phyloP scores from a whole-genome alignment of 2,113 vertebrate genomes.

The Cercocebus atys region DNA sequence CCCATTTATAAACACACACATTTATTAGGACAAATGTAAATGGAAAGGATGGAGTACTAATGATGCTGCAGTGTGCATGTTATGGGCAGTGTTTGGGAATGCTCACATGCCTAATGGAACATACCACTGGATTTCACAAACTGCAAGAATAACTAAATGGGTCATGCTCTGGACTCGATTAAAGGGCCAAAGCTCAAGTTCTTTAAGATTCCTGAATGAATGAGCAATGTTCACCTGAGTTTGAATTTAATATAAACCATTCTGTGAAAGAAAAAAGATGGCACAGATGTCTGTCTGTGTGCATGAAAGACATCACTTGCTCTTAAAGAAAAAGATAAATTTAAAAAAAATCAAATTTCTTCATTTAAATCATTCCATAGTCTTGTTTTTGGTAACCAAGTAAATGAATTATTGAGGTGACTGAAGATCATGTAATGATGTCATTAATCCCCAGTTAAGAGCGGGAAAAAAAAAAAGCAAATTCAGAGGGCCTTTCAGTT shows the following conservation, averaged over 20 bases:
- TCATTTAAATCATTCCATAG: conserved; percentile 77
- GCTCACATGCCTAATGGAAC: background rate
- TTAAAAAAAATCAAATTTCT: conserved; percentile 68
- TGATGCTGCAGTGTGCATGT: background rate
- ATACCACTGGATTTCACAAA: conserved; percentile 52
- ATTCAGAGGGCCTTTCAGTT: conserved; percentile 1
- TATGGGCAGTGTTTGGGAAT: background rate
- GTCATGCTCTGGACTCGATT: conserved; percentile 56
- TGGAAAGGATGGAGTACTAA: background rate
- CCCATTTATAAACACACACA: background rate
- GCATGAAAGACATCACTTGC: conserved; percentile 73
- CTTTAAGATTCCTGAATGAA: conserved; percentile 65
- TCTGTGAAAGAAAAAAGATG: conserved; percentile 75
- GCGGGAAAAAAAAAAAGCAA: background rate
- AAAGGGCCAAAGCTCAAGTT: conserved; percentile 73
- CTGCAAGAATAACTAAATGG: conserved; percentile 48
- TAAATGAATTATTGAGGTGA: conserved; percentile 79
- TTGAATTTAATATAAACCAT: conserved; percentile 75
- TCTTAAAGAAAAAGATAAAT: conserved; percentile 57
- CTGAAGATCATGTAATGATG: conserved; percentile 72
- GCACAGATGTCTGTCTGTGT: conserved; percentile 64
- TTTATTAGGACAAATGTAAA: background rate
- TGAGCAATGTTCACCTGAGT: conserved; percentile 75
- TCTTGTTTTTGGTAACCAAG: conserved; percentile 78
- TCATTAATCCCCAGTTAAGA: conserved; percentile 76